A percentile compares a stretch with the other conserved stretches of the same genome.
phyloP scores from a whole-genome alignment of 2,113 vertebrate species.

The Crotalus horridus region DNA sequence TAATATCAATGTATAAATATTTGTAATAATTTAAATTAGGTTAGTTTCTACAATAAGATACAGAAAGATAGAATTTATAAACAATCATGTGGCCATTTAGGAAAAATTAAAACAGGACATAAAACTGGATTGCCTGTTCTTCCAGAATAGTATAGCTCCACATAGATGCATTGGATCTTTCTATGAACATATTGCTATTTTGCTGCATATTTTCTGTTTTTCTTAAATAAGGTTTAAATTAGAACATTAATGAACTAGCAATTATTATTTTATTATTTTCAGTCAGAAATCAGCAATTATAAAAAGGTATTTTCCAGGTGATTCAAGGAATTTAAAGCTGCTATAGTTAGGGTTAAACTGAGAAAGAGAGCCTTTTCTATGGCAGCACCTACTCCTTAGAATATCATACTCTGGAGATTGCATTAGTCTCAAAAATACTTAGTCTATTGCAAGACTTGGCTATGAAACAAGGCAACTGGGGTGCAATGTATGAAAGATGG shows the following conservation, averaged over 20 bases:
- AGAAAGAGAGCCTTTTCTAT: background rate
- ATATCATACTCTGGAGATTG: background rate
- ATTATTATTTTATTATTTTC: background rate
- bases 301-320: background rate
- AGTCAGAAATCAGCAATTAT: background rate
- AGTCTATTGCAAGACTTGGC: background rate
- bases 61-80: background rate
- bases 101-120: background rate
- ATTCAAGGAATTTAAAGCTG: background rate
- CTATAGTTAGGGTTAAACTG: constrained; percentile 10
- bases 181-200: background rate
- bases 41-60: background rate
- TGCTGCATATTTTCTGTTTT: background rate
- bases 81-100: background rate
- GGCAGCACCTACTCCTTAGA: background rate
- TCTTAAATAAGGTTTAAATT: background rate
- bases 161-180: background rate
- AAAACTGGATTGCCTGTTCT: background rate
- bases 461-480: background rate
- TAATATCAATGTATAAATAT: background rate
- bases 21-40: background rate
- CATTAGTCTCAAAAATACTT: background rate
- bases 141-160: background rate
- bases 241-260: background rate
- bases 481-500: background rate